A percentile compares a stretch with the other conserved stretches of the same genome.
Conservation (phyloP, 2,888 invertebrate genomes). For the Morpho deidamia region DNA sequence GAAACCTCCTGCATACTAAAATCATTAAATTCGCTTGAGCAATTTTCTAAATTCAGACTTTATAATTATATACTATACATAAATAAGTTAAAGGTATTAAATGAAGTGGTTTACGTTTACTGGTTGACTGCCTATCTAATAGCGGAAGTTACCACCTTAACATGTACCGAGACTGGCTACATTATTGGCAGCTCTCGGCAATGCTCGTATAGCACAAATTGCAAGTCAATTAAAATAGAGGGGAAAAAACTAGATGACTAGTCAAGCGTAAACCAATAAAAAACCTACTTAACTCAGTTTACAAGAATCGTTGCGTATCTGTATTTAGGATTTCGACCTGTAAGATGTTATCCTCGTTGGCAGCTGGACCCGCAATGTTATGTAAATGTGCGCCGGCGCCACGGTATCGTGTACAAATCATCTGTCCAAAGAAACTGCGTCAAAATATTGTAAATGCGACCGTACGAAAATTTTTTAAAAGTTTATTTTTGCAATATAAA, state of each 20-base stretch:
- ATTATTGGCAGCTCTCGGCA: no score
- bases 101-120: neutral
- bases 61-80: no score
- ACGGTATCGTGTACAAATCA: conserved; percentile 30
- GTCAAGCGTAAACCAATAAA: neutral
- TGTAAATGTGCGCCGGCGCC: conserved; percentile 33
- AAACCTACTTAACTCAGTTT: conserved; percentile 5
- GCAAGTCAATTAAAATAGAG: no score
- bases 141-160: no score
- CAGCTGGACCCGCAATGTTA: conserved; percentile 11
- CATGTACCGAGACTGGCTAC: no score
- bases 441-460: conserved; percentile 2
- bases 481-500: neutral
- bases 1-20: no score
- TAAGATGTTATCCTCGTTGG: conserved; percentile 9
- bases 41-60: no score
- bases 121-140: neutral
- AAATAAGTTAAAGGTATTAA: no score
- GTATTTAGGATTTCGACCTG: conserved; percentile 5
- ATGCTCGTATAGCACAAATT: no score
- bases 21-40: no score
- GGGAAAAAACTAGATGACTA: no score
- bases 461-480: neutral
- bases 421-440: conserved; percentile 11
- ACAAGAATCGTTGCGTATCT: conserved; percentile 3